phyloP scores from a whole-genome alignment of 2,888 invertebrate genomes.

The Epinotia demarniana region DNA sequence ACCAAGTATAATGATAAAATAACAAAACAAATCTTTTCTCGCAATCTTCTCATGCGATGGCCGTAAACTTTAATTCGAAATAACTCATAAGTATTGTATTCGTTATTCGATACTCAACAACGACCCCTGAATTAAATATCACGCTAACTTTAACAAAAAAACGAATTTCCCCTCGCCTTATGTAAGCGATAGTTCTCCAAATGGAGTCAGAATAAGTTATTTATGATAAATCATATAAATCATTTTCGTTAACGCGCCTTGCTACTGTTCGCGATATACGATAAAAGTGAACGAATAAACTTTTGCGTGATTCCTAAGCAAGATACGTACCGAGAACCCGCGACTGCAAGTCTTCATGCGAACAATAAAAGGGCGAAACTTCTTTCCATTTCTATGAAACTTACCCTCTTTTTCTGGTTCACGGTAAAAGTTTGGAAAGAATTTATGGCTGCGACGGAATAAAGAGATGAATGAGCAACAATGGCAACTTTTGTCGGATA shows the following conservation, averaged over 20 bases:
- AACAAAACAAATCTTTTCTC: neutral
- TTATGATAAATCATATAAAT: constrained; percentile 84
- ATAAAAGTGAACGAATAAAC: constrained; percentile 82
- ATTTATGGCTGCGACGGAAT: constrained; percentile 50
- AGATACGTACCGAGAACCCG: constrained; percentile 61
- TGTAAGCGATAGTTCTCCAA: constrained; percentile 69
- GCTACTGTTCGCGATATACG: constrained; percentile 57
- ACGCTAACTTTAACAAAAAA: constrained; percentile 46
- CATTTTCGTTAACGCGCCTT: constrained; percentile 78
- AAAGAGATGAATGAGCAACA: constrained; percentile 42
- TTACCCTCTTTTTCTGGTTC: neutral
- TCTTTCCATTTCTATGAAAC: neutral
- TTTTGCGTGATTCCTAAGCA: constrained; percentile 78
- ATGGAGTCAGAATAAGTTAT: constrained; percentile 78
- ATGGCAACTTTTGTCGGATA: constrained; percentile 32
- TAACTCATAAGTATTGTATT: constrained; percentile 26
- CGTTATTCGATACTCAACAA: constrained; percentile 32
- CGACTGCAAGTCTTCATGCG: constrained; percentile 36
- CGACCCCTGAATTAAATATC: constrained; percentile 41
- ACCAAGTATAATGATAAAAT: no score
- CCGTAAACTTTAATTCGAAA: neutral
- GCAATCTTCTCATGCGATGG: neutral
- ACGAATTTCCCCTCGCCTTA: constrained; percentile 59
- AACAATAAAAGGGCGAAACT: constrained; percentile 8
- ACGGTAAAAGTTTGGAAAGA: constrained; percentile 47